Percentiles rank a stretch among this genome's conserved stretches.
Evolutionary conservation across 1,140 invertebrate genomes (phyloP).

Genomic region (Euwallacea fornicatus): DNA sequence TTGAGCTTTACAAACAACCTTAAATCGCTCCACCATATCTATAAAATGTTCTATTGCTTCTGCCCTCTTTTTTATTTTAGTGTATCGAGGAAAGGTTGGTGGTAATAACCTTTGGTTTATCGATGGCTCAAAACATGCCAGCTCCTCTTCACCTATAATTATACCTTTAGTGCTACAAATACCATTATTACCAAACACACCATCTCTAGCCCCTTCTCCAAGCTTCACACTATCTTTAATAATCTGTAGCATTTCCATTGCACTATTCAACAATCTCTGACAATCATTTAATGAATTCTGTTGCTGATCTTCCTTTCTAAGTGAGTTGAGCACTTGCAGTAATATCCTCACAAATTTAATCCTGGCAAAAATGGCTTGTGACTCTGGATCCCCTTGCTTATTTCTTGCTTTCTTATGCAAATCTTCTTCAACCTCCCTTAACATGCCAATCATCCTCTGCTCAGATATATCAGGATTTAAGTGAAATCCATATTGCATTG

Average conservation of each 20-base stretch:
- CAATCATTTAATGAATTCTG: constrained; percentile 62
- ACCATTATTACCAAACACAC: constrained; percentile 25
- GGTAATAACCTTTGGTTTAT: constrained; percentile 93
- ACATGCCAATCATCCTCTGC: constrained; percentile 75
- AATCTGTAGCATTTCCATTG: constrained; percentile 75
- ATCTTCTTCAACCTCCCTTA: constrained; percentile 92
- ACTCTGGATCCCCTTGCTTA: constrained; percentile 58
- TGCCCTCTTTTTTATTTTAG: constrained; percentile 82
- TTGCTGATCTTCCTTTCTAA: constrained; percentile 62
- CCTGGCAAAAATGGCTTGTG: constrained; percentile 73
- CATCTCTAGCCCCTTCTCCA: constrained; percentile 67
- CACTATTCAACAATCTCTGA: constrained; percentile 69
- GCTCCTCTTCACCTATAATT: constrained; percentile 46
- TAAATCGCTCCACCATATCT: constrained; percentile 76
- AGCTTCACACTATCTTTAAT: constrained; percentile 76
- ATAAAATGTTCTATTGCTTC: constrained; percentile 86
- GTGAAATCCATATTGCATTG: constrained; percentile 89
- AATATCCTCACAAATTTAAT: constrained; percentile 85
- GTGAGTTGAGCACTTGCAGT: constrained; percentile 74
- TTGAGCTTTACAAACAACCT: constrained; percentile 81
- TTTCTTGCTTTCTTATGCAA: constrained; percentile 73
- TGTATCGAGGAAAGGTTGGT: constrained; percentile 97
- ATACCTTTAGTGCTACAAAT: not conserved
- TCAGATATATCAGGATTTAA: constrained; percentile 80
- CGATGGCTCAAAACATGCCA: constrained; percentile 91